Percentiles rank a stretch among this genome's conserved stretches.
phyloP scores from a whole-genome alignment of 1,140 invertebrate species.

The Drosophila suzukii region DNA sequence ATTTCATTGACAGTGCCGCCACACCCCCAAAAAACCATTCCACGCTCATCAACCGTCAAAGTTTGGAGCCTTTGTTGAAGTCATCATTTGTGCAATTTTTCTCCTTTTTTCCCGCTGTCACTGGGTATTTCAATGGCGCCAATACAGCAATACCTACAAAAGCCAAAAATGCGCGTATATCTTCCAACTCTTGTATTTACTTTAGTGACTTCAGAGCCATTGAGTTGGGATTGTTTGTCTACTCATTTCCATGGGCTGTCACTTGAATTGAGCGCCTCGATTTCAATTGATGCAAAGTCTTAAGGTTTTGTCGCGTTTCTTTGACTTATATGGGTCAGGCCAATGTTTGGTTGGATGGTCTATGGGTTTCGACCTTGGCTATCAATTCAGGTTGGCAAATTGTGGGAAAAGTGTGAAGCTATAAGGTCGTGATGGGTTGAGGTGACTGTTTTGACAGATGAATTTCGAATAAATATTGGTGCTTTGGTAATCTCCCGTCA shows the following conservation, averaged over 20 bases:
- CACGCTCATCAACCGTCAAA: constrained; percentile 56
- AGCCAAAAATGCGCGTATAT: constrained; percentile 25
- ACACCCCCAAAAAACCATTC: constrained; percentile 62
- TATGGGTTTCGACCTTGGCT: constrained; percentile 48
- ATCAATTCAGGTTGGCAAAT: constrained; percentile 20
- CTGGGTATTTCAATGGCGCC: constrained; percentile 29
- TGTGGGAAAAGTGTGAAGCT: constrained; percentile 40
- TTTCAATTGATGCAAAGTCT: constrained; percentile 67
- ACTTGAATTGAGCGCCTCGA: constrained; percentile 67
- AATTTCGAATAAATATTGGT: background rate
- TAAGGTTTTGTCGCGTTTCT: constrained; percentile 50
- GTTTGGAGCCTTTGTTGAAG: constrained; percentile 51
- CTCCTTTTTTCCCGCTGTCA: constrained; percentile 25
- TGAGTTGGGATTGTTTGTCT: constrained; percentile 67
- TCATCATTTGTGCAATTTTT: constrained; percentile 40
- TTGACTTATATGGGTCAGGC: constrained; percentile 58
- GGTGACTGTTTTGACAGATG: constrained; percentile 1
- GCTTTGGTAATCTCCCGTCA: constrained; percentile 5
- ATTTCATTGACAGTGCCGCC: constrained; percentile 57
- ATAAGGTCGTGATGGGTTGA: constrained; percentile 20
- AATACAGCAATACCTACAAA: constrained; percentile 21
- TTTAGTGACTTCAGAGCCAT: constrained; percentile 58
- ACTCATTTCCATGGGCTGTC: constrained; percentile 77
- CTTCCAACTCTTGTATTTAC: constrained; percentile 37
- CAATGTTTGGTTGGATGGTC: constrained; percentile 18